Conservation (phyloP, 2,888 invertebrate genomes). For the Zonitis immaculata region DNA sequence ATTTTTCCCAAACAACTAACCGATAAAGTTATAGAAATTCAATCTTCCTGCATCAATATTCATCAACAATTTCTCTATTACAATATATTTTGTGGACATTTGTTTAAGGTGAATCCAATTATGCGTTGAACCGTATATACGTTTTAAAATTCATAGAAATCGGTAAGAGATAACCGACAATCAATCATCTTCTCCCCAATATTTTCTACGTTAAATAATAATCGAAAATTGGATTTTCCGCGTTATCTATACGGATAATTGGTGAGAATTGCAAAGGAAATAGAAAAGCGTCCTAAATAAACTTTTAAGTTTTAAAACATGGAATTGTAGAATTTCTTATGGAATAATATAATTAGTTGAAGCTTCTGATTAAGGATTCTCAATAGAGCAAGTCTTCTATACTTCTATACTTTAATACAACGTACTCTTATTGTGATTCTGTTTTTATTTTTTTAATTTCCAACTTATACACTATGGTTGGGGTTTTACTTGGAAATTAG, state of each 20-base stretch:
- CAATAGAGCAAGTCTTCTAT: conserved; percentile 9
- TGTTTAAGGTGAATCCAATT: not conserved
- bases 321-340: no score
- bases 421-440: no score
- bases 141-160: not conserved
- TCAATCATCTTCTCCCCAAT: no score
- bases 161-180: not conserved
- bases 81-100: not conserved
- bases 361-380: conserved; percentile 23
- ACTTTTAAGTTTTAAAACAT: no score
- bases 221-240: no score
- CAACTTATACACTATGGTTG: no score
- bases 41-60: not conserved
- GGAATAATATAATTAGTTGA: no score
- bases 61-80: not conserved
- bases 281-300: no score
- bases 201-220: no score
- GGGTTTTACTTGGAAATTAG: not conserved
- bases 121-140: not conserved
- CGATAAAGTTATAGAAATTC: not conserved
- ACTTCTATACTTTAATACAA: not conserved
- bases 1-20: no score
- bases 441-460: not conserved
- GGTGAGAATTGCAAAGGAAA: no score
- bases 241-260: no score